Conservation (phyloP, 2,888 invertebrate species). For the Ormyrus thymus region DNA sequence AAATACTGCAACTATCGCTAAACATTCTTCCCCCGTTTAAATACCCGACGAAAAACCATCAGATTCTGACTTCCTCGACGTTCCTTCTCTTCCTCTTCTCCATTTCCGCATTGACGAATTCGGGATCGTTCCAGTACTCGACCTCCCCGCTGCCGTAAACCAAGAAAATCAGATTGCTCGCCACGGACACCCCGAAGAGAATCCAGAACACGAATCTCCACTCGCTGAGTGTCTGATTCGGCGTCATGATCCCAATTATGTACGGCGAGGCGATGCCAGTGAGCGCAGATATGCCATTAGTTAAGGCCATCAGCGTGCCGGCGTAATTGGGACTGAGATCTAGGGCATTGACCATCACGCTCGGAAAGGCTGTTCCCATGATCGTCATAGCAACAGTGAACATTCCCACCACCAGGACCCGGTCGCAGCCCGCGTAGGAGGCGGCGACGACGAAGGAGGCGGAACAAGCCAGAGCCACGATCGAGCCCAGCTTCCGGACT, state of each 20-base stretch:
- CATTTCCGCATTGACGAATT: conserved; percentile 60
- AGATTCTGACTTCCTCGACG: conserved; percentile 24
- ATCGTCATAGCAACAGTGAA: conserved; percentile 70
- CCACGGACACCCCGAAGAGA: conserved; percentile 81
- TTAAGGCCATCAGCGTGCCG: conserved; percentile 76
- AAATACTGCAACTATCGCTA: no score
- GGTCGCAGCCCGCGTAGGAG: conserved; percentile 75
- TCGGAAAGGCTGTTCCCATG: conserved; percentile 76
- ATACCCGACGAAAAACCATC: neutral
- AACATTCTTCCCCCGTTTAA: no score
- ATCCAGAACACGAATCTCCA: conserved; percentile 91
- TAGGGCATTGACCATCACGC: conserved; percentile 75
- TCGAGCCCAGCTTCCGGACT: conserved; percentile 75
- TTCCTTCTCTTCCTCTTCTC: conserved; percentile 18
- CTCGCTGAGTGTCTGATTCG: conserved; percentile 74
- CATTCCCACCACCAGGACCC: conserved; percentile 68
- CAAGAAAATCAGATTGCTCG: conserved; percentile 83
- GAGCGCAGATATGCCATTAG: conserved; percentile 82
- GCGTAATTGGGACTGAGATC: conserved; percentile 76
- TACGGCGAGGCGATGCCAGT: conserved; percentile 84
- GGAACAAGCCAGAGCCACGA: conserved; percentile 75
- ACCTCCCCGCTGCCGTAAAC: conserved; percentile 85
- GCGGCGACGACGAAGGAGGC: conserved; percentile 75
- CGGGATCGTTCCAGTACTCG: conserved; percentile 84
- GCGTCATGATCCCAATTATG: conserved; percentile 80